Conservation (phyloP, 2,797 vertebrate species). For the Synaphobranchus kaupii region DNA sequence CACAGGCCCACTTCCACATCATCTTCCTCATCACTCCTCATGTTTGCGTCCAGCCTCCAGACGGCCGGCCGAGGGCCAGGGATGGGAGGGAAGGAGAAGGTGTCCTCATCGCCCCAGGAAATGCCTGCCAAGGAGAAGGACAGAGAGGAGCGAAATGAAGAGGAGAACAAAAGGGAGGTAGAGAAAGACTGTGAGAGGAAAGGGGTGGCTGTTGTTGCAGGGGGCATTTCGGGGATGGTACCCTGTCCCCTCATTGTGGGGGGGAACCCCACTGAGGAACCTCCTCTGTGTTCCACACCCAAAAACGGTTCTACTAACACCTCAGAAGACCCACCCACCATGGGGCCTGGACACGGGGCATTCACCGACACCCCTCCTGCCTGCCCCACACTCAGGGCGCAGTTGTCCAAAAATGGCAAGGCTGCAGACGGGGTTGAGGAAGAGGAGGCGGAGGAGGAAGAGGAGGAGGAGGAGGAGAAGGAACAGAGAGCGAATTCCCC, state of each 20-base stretch:
- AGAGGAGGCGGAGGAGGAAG: constrained; percentile 74
- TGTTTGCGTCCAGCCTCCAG: constrained; percentile 82
- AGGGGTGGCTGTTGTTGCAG: constrained; percentile 80
- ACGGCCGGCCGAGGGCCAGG: constrained; percentile 66
- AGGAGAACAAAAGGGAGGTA: constrained; percentile 88
- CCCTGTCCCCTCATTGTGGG: constrained; percentile 78
- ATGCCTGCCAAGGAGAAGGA: constrained; percentile 81
- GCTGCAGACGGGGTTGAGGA: constrained; percentile 75
- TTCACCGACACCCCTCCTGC: constrained; percentile 57
- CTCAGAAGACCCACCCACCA: constrained; percentile 61
- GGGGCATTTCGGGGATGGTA: constrained; percentile 75
- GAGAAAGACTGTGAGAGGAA: constrained; percentile 86
- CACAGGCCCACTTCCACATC: constrained; percentile 72
- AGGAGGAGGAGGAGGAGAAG: constrained; percentile 63
- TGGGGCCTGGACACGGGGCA: constrained; percentile 67
- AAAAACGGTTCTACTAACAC: constrained; percentile 80
- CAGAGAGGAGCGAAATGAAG: constrained; percentile 87
- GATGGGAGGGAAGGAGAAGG: constrained; percentile 79
- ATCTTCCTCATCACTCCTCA: constrained; percentile 80
- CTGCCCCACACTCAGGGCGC: constrained; percentile 71
- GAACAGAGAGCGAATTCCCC: constrained; percentile 65
- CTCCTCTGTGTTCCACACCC: constrained; percentile 70
- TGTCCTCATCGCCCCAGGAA: constrained; percentile 76
- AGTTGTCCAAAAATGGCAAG: constrained; percentile 83
- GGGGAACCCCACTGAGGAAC: constrained; percentile 79